Conservation (phyloP, 2,113 vertebrate species). For the Lynx canadensis region DNA sequence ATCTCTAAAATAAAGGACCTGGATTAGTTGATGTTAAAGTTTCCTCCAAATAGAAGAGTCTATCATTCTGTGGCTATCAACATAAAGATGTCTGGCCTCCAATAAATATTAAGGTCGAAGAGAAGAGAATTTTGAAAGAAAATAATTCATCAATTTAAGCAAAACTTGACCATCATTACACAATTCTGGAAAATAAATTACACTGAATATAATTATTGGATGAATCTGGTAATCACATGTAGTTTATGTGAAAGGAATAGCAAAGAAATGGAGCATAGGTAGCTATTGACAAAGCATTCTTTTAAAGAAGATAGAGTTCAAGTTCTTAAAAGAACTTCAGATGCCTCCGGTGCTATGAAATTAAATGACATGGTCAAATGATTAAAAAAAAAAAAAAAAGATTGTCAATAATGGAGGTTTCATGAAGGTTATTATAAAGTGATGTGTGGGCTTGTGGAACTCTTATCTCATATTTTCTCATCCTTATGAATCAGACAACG, state of each 20-base stretch:
- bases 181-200: background rate
- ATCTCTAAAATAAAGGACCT: background rate
- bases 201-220: background rate
- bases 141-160: background rate
- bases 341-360: background rate
- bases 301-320: background rate
- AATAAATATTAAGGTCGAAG: background rate
- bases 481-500: background rate
- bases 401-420: background rate
- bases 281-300: background rate
- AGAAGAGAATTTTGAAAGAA: background rate
- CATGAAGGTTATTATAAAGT: background rate
- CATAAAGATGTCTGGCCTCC: background rate
- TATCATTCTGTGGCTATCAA: background rate
- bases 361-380: background rate
- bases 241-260: background rate
- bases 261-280: background rate
- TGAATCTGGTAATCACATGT: background rate
- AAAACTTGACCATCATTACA: background rate
- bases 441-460: background rate
- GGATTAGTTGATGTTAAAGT: background rate
- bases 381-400: background rate
- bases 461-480: background rate
- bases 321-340: background rate
- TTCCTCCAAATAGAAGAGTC: background rate